A percentile compares a stretch with the other conserved stretches of the same genome.
Evolutionary conservation across 2,797 vertebrate species (phyloP).

Genomic region (Characodon lateralis): DNA sequence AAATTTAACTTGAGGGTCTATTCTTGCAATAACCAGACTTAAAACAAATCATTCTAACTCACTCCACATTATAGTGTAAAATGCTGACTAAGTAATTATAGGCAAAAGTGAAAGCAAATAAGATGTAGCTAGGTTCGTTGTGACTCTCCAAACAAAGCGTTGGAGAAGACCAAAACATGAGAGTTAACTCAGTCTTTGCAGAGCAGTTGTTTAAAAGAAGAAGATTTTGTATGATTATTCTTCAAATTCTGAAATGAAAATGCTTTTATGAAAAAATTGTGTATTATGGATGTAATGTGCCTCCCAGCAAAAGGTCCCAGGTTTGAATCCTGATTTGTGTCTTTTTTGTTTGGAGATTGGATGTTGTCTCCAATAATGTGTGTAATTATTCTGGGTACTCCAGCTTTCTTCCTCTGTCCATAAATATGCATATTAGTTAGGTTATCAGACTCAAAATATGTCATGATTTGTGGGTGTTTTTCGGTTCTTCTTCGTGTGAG

Average conservation of each 20-base stretch:
- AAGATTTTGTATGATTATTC: neutral
- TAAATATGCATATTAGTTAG: neutral
- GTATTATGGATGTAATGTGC: neutral
- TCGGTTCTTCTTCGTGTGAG: too few relatives aligned
- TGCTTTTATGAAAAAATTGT: neutral
- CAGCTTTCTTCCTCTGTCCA: neutral
- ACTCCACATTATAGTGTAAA: conserved; percentile 21
- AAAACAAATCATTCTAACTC: conserved; percentile 19
- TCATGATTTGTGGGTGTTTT: too few relatives aligned
- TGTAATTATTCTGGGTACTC: neutral
- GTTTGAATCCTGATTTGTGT: too few relatives aligned
- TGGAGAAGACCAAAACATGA: conserved; percentile 17
- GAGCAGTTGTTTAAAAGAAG: neutral
- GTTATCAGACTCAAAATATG: neutral
- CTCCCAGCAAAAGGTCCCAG: too few relatives aligned
- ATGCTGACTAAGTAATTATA: conserved; percentile 40
- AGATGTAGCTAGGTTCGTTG: conserved; percentile 22
- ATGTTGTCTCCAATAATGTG: too few relatives aligned
- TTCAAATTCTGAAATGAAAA: neutral
- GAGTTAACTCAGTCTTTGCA: conserved; percentile 11
- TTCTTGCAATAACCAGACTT: conserved; percentile 43
- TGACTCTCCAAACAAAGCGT: conserved; percentile 18
- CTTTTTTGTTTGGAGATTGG: too few relatives aligned
- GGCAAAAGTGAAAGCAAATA: conserved; percentile 24
- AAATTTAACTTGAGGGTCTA: conserved; percentile 29